Base-by-base conservation (phyloP, 2,888 invertebrate species). In the Sthenelais limicola region DNA sequence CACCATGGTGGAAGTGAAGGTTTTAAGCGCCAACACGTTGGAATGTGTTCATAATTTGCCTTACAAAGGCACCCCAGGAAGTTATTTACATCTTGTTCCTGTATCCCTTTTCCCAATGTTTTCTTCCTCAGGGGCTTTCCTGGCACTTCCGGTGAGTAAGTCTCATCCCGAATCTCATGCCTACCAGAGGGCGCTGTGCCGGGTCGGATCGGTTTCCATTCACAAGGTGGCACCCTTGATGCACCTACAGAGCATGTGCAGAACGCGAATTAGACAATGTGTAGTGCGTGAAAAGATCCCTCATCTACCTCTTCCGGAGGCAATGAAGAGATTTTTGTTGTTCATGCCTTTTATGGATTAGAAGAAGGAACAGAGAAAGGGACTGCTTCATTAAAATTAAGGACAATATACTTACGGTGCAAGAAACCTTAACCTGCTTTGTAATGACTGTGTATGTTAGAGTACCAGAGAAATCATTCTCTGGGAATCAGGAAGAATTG, bases 61-160 rank as follows among this genome's bases (percentile, higher is more conserved):
- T 9, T 43, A 35, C 5, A 35, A 24, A 15, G 62, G 62, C 21
- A 15, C 52, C 3, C 33, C 35, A 2, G 54, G 38, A 5, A 56
- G 52, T 9, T 52, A 52, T 43, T 38, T 38, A 5, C 24, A 52
- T 24, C 52, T 70, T 38, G 38, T 51, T 3, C 70, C 70, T 9
- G 70, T 54, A 21, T 28, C 38, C 38, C 18, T 56, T 9, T 70
- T 70, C 26, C 70, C 70, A 26, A 70, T 70, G 70, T 70, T 70
- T 43, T 54, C 54, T 21, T 1, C 28, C 15, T 38, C 49, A 26
- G 70, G 70, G 4, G 26, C 52, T 15, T 70, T 54, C 38, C 28
- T 70, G 26, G 52, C 43, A 18, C 33, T 68, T 33, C 68, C 48
- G 33, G 51, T 49, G 24, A 68, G 68, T 33, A 48, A 43, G 47